Evolutionary conservation across 2,888 invertebrate species (phyloP), one percentile per base, ranked within the genome.

Genomic region (Rugalucina vietnamica): DNA sequence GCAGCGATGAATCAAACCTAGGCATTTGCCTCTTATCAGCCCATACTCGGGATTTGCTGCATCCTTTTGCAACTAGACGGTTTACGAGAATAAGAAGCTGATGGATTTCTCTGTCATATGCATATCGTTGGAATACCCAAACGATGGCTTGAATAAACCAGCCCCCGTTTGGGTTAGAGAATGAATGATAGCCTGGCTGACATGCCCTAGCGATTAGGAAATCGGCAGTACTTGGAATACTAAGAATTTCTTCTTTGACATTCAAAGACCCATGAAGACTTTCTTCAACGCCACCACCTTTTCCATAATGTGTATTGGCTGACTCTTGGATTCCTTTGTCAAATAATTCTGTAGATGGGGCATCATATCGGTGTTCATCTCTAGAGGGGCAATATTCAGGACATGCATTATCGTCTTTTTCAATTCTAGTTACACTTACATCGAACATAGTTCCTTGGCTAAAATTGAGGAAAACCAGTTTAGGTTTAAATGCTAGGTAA

Each of bases 111-210:
- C 88, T 84, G 71, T 80, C 79, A 60, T 65, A 74, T 1, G 90
- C 85, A 83, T 79, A 85, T 43, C 84, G 89, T 36, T 88, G 88
- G 69, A 91, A 89, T 10, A 90, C 82, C 71, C 87, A 91, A 0
- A 88, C 80, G 4, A 91, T 88, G 29, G 90, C 90, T 65, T 90
- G 90, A 14, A 91, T 84, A 70, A 91, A 91, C 90, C 90, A 91
- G n/a, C 90, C 88, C 10, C 90, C 90, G 73, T 81, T 86, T 0
- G 57, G 79, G 54, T 91, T 90, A 60, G 89, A 36, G 24, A 88
- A 83, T 0, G 90, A 91, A 10, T 90, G 86, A 85, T 86, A 86
- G 70, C 88, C 90, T 77, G 87, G 87, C 50, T 85, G 85, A 18
- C 85, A 85, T 0, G 87, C 87, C 71, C 82, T 81, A 4, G 85